Evolutionary conservation across 2,797 vertebrate genomes (phyloP), one percentile per base, ranked within the genome.

Genomic region (Clarias platycephalus): DNA sequence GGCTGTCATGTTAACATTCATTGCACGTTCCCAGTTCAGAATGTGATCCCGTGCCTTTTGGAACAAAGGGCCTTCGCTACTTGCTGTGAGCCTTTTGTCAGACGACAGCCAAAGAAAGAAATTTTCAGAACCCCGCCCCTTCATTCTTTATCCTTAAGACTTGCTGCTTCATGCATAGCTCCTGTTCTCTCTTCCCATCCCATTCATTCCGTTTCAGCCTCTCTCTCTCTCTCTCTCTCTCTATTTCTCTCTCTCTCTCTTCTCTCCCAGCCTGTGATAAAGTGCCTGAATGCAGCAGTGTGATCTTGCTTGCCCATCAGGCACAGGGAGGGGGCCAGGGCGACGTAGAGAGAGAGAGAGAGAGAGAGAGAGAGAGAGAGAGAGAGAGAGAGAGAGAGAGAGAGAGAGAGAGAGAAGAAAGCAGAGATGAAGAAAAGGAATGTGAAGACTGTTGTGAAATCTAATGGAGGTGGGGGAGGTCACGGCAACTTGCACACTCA

Each of bases 101-200:
- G 60, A 70, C 57, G 44, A 74, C 28, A 55, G 90, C 90, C 86
- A 87, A 89, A 82, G 90, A 90, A 88, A 57, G 58, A 31, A 88
- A 91, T 92, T 92, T 91, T 60, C 68, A 55, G 20, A 18, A 49
- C 34, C 44, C 49, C 31, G 49, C 62, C 83, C 82, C 64, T 76
- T 64, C 58, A 44, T 10, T 75, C 64, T 82, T 57, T 83, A 53
- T 64, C 53, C 37, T 63, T 63, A 24, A 78, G 72, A 44, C 80
- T 80, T 86, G 75, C 74, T 79, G 57, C 75, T 49, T 78, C 85
- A 79, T 77, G 64, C 26, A 68, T 53, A 74, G 64, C 80, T 82
- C 20, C 62, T 58, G 44, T 68, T 60, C 80, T 58, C 67, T 34
- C 10, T 44, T 44, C 68, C 53, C 13, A 53, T 70, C 8, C 3